phyloP scores from a whole-genome alignment of 2,888 invertebrate genomes.

The Ochropleura plecta region DNA sequence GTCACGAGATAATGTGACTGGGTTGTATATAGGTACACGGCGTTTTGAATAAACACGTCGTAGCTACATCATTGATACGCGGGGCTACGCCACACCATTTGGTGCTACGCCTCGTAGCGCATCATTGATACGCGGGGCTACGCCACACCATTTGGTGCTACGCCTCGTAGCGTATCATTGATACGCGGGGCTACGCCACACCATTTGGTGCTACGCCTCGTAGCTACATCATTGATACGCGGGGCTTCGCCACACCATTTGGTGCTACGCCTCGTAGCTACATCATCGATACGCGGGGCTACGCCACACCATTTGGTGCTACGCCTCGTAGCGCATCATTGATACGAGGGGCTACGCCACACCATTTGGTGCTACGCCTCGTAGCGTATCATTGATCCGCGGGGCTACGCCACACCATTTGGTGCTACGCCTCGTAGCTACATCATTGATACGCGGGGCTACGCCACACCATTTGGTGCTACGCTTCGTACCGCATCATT shows the following conservation, averaged over 20 bases:
- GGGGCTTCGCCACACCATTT: not conserved
- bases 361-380: not conserved
- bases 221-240: conserved; percentile 3
- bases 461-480: not conserved
- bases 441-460: conserved; percentile 6
- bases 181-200: too few species aligned
- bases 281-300: conserved; percentile 5
- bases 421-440: not conserved
- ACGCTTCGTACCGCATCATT: conserved; percentile 1
- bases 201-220: too few species aligned
- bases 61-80: too few species aligned
- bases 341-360: not conserved
- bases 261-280: too few species aligned
- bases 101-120: too few species aligned
- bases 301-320: not conserved
- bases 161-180: too few species aligned
- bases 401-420: not conserved
- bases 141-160: too few species aligned
- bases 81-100: too few species aligned
- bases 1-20: too few species aligned
- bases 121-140: too few species aligned
- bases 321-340: conserved; percentile 2
- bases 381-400: conserved; percentile 5
- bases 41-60: too few species aligned
- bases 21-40: too few species aligned